Percentiles rank a stretch among this genome's conserved stretches.
phyloP scores from a whole-genome alignment of 1,140 invertebrate species.

The Dendrolimus punctatus region DNA sequence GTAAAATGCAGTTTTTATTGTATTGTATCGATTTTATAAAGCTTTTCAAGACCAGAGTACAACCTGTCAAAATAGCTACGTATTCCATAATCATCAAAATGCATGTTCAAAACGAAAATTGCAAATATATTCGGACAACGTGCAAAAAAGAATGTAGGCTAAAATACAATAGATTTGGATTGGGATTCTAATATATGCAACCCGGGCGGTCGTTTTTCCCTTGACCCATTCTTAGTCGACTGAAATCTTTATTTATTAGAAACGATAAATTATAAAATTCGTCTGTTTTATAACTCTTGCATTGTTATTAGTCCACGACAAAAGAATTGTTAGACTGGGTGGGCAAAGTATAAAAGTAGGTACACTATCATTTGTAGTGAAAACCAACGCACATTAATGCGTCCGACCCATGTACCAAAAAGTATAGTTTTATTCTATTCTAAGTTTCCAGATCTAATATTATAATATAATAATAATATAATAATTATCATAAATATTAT shows the following conservation, averaged over 20 bases:
- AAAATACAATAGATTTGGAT: slow-evolving; percentile 64
- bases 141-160: slow-evolving; percentile 68
- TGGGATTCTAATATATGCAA: slow-evolving; percentile 48
- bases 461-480: no score
- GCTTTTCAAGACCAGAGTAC: no score
- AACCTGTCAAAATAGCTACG: not conserved
- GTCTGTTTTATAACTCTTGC: slow-evolving; percentile 44
- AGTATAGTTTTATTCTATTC: no score
- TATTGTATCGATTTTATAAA: no score
- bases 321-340: slow-evolving; percentile 15
- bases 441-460: no score
- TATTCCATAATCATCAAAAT: slow-evolving; percentile 18
- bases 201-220: slow-evolving; percentile 66
- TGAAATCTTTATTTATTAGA: slow-evolving; percentile 71
- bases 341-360: not conserved
- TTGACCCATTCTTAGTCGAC: slow-evolving; percentile 35
- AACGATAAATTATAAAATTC: slow-evolving; percentile 60
- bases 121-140: slow-evolving; percentile 64
- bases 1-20: no score
- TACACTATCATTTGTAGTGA: no score
- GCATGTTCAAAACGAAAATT: slow-evolving; percentile 38
- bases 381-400: no score
- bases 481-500: no score
- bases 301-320: slow-evolving; percentile 37
- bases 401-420: no score